A percentile compares a stretch with the other conserved stretches of the same genome.
Conservation (phyloP, 2,888 invertebrate genomes). For the Troides helena region DNA sequence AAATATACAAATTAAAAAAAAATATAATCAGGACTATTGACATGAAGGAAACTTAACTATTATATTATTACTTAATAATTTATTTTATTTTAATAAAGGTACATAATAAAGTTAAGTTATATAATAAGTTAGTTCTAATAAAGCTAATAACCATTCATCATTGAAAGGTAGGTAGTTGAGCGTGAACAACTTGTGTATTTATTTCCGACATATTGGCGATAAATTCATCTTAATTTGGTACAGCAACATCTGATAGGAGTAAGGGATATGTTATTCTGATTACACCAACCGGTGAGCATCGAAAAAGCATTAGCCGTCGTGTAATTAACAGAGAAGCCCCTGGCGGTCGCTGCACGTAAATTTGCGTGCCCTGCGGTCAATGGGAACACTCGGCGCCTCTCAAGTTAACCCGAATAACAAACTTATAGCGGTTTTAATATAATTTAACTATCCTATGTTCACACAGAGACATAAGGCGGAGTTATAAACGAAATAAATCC, state of each 20-base stretch:
- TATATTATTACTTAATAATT: too few relatives aligned
- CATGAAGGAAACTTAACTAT: too few relatives aligned
- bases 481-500: too few relatives aligned
- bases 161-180: too few relatives aligned
- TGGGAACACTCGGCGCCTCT: conserved; percentile 37
- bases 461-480: not conserved
- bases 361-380: conserved; percentile 60
- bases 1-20: too few relatives aligned
- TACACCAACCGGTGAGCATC: conserved; percentile 51
- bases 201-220: not conserved
- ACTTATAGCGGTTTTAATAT: not conserved
- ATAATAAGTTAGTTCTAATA: too few relatives aligned
- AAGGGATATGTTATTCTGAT: conserved; percentile 40
- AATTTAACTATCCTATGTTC: not conserved
- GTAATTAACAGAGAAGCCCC: conserved; percentile 68
- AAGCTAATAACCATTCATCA: too few relatives aligned
- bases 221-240: conserved; percentile 18
- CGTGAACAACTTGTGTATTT: too few relatives aligned
- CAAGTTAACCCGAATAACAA: conserved; percentile 31
- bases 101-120: too few relatives aligned
- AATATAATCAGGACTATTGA: too few relatives aligned
- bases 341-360: conserved; percentile 47
- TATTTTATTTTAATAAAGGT: too few relatives aligned
- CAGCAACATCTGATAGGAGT: conserved; percentile 25
- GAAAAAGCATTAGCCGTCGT: conserved; percentile 66